Conservation (phyloP, 2,888 invertebrate genomes). For the Rhogogaster chlorosoma region DNA sequence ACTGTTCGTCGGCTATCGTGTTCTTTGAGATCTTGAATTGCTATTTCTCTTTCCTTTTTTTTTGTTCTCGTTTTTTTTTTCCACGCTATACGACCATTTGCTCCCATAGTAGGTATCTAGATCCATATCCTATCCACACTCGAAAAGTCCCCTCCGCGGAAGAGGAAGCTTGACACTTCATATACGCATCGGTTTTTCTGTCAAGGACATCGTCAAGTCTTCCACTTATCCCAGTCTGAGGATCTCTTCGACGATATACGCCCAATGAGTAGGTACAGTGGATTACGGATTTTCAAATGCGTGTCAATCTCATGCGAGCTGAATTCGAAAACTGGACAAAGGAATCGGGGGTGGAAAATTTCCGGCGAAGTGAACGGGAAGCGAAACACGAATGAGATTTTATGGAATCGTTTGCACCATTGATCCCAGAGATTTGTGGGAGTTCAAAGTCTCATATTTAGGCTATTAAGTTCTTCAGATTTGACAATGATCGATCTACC, state of each 20-base stretch:
- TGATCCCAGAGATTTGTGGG: neutral
- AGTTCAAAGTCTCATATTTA: neutral
- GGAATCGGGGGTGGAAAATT: neutral
- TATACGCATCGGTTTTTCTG: slow-evolving; percentile 4
- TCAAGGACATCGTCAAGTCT: neutral
- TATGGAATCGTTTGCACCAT: neutral
- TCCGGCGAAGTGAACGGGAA: neutral
- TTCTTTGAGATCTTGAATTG: slow-evolving; percentile 27
- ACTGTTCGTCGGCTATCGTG: neutral
- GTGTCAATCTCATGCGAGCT: neutral
- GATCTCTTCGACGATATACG: neutral
- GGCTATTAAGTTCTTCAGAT: neutral
- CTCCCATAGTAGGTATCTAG: neutral
- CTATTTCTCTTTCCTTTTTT: neutral
- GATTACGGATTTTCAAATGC: neutral
- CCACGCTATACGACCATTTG: slow-evolving; percentile 12
- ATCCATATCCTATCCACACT: slow-evolving; percentile 2
- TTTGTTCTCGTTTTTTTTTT: neutral
- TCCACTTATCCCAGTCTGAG: neutral
- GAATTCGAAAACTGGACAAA: neutral
- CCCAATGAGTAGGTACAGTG: neutral
- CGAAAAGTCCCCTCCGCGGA: neutral
- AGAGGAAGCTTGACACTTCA: slow-evolving; percentile 6
- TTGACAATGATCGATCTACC: slow-evolving; percentile 21
- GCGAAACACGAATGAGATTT: neutral